Conservation (phyloP, 1,140 invertebrate species). For the Atopsyche davidsoni region DNA sequence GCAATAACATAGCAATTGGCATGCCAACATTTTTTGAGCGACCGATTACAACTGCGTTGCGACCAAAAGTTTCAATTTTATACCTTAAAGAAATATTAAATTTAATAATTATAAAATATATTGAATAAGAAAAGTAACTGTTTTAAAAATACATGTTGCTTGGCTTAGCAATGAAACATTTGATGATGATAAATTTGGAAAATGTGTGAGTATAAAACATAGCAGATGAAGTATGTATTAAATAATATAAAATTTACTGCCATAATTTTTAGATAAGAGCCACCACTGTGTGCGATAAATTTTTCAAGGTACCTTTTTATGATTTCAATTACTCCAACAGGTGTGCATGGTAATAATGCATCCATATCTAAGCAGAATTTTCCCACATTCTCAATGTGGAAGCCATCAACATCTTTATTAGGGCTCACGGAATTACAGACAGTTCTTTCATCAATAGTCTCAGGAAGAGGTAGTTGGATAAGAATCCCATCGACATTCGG, state of each 20-base stretch:
- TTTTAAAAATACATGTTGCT: too few species aligned
- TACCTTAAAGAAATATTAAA: constrained; percentile 56
- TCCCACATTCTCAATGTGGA: constrained; percentile 74
- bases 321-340: constrained; percentile 73
- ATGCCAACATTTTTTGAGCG: constrained; percentile 86
- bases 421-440: constrained; percentile 75
- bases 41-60: constrained; percentile 82
- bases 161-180: too few species aligned
- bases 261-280: not conserved
- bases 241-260: not conserved
- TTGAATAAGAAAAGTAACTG: too few species aligned
- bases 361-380: constrained; percentile 67
- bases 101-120: too few species aligned
- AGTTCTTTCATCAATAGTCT: constrained; percentile 64
- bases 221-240: too few species aligned
- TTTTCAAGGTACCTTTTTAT: constrained; percentile 56
- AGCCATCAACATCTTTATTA: constrained; percentile 88
- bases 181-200: too few species aligned
- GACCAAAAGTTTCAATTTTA: constrained; percentile 71
- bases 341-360: constrained; percentile 80
- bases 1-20: constrained; percentile 75
- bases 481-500: constrained; percentile 71
- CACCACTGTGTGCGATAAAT: too few species aligned
- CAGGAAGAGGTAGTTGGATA: constrained; percentile 78
- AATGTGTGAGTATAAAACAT: too few species aligned